These are phyloP conservation scores for Actinia equina DNA, from an alignment of 64 coral and sea anemone genomes.

Conservation along the genomic window DNA sequence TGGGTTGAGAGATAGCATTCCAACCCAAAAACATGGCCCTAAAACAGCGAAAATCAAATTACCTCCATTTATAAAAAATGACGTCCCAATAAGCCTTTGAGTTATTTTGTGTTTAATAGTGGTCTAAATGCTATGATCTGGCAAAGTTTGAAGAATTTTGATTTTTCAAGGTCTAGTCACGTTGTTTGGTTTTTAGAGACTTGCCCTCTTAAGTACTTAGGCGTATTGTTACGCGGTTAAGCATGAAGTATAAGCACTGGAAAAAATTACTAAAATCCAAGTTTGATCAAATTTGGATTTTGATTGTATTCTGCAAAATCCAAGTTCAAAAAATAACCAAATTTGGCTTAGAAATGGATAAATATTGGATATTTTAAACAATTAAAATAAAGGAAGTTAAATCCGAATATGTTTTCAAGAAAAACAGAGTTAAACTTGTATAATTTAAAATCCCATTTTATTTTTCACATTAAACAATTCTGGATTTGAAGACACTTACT, in stretches of 20 bases:
- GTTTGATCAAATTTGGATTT: slow-evolving; percentile 69
- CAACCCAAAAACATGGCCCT: background rate
- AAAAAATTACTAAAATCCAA: slow-evolving; percentile 68
- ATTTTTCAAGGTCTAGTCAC: slow-evolving; percentile 5
- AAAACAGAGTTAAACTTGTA: slow-evolving; percentile 68
- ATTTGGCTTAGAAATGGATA: slow-evolving; percentile 49
- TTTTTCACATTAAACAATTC: slow-evolving; percentile 57
- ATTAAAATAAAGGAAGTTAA: slow-evolving; percentile 49
- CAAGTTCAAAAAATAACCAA: slow-evolving; percentile 58
- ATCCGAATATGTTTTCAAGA: slow-evolving; percentile 54
- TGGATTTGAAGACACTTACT: slow-evolving; percentile 19
- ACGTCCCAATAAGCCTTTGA: background rate
- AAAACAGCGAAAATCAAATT: slow-evolving; percentile 8
- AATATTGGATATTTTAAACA: slow-evolving; percentile 44
- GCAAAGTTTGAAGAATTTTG: too few species aligned
- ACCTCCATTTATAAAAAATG: background rate
- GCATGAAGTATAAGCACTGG: too few species aligned
- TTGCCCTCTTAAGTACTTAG: slow-evolving; percentile 3
- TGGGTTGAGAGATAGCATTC: background rate
- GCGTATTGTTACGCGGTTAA: too few species aligned
- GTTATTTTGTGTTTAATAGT: background rate
- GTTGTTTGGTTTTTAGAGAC: slow-evolving; percentile 13
- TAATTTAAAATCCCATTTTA: slow-evolving; percentile 35
- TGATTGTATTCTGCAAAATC: slow-evolving; percentile 51
- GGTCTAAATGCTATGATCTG: background rate